These are phyloP conservation scores for Ametastegia equiseti DNA, from an alignment of 2,888 invertebrate species.

Conservation along the genomic window DNA sequence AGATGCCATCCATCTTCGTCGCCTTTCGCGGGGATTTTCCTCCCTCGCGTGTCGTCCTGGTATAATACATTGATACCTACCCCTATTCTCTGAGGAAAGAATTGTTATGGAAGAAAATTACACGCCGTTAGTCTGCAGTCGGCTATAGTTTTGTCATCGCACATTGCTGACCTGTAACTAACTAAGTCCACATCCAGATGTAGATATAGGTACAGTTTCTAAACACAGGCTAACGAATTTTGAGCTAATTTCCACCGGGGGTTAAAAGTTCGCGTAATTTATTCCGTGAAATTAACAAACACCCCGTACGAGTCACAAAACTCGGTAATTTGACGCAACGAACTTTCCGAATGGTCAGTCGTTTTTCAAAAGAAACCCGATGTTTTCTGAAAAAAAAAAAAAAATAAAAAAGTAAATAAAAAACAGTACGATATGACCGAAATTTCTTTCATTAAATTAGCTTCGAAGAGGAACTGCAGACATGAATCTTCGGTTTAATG, in stretches of 20 bases:
- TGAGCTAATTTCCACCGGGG: not conserved
- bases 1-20: slow-evolving; percentile 62
- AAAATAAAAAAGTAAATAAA: not conserved
- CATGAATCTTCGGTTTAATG: not conserved
- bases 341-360: slow-evolving; percentile 3
- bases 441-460: not conserved
- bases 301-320: not conserved
- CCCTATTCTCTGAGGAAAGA: slow-evolving; percentile 22
- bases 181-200: not conserved
- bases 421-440: not conserved
- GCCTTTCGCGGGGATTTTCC: slow-evolving; percentile 3
- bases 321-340: slow-evolving; percentile 21
- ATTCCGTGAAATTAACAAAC: slow-evolving; percentile 4
- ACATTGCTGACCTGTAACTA: not conserved
- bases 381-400: not conserved
- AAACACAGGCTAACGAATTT: not conserved
- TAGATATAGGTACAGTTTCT: not conserved
- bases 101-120: slow-evolving; percentile 28
- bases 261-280: slow-evolving; percentile 8
- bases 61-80: no score
- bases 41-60: slow-evolving; percentile 41
- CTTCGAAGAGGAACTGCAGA: not conserved
- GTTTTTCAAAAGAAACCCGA: not conserved
- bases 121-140: not conserved
- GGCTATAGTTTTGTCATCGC: not conserved